Percentiles rank a stretch among this genome's conserved stretches.
These are phyloP conservation scores for Sebastes steindachneri DNA, from an alignment of 2,797 vertebrate species.

Conservation along the genomic window DNA sequence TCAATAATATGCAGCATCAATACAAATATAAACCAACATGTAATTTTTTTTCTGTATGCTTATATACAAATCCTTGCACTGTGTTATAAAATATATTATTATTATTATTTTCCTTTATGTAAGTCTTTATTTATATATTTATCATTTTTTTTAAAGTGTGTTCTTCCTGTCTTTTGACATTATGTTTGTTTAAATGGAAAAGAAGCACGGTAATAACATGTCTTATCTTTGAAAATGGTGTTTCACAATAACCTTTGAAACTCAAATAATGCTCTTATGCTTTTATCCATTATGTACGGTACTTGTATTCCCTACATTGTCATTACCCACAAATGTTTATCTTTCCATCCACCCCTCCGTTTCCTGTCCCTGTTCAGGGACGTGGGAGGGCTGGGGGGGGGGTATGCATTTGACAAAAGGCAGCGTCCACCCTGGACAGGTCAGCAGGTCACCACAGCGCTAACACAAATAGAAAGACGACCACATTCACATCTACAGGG, in stretches of 20 bases:
- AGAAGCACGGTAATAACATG: not conserved
- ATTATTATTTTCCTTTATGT: not conserved
- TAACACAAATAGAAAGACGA: constrained; percentile 18
- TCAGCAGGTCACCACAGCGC: constrained; percentile 5
- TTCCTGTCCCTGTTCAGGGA: not conserved
- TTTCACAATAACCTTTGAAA: not conserved
- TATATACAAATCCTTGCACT: no score
- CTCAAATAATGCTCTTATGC: not conserved
- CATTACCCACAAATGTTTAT: not conserved
- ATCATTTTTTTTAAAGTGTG: not conserved
- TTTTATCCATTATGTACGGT: not conserved
- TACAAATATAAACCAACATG: not conserved
- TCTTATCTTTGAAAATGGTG: not conserved
- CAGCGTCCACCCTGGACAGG: not conserved
- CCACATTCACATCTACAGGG: constrained; percentile 15
- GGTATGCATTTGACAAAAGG: constrained; percentile 15
- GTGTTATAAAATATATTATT: not conserved
- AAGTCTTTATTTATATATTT: not conserved
- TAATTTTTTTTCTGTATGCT: not conserved
- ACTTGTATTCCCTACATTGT: not conserved
- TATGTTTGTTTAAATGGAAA: no score
- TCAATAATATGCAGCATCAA: not conserved
- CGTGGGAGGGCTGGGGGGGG: not conserved
- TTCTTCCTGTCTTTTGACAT: not conserved
- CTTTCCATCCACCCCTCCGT: not conserved